These are phyloP conservation scores for Tachysurus vachellii DNA, from an alignment of 2,113 vertebrate genomes.

Conservation along the genomic window DNA sequence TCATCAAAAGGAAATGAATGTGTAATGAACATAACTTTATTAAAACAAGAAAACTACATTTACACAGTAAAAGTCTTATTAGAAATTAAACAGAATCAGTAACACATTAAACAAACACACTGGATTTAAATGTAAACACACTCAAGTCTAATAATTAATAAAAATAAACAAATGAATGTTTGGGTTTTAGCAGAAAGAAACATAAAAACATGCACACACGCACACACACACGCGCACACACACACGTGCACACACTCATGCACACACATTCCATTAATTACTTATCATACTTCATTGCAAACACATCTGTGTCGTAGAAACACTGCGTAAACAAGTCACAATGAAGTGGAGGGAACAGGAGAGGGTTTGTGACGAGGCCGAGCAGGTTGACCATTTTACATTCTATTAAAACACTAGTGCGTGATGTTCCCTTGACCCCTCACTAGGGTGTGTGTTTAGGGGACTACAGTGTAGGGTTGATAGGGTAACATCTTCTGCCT, in stretches of 20 bases:
- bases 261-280: background rate
- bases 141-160: background rate
- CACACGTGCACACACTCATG: background rate
- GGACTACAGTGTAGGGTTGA: constrained; percentile 84
- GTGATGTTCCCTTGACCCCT: background rate
- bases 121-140: background rate
- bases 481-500: constrained; percentile 83
- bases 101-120: background rate
- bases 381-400: background rate
- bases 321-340: background rate
- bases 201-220: background rate
- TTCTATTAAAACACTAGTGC: background rate
- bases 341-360: background rate
- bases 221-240: background rate
- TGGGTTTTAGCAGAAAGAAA: background rate
- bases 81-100: background rate
- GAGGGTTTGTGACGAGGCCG: background rate
- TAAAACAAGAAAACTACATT: background rate
- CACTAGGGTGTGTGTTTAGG: constrained; percentile 42
- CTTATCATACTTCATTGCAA: background rate
- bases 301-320: background rate
- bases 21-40: background rate
- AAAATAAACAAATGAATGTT: background rate
- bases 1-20: background rate
- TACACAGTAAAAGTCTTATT: background rate